These are phyloP conservation scores for Drosophila trapezifrons DNA, from an alignment of 1,140 invertebrate genomes.

Conservation along the genomic window DNA sequence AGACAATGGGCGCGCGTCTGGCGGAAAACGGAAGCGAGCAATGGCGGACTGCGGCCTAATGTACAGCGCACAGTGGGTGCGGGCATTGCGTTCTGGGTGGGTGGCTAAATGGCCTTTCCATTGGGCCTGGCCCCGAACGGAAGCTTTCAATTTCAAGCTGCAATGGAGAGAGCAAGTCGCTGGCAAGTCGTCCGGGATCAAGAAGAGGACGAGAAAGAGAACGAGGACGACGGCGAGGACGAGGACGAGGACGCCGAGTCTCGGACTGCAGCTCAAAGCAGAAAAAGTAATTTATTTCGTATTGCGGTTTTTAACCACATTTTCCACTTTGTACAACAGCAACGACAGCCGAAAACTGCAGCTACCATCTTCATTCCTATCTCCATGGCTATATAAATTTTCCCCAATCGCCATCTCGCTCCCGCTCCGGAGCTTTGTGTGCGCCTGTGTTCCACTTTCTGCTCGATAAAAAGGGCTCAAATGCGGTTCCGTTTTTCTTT, in stretches of 20 bases:
- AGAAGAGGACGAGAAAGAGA: background rate
- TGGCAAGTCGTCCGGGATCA: conserved; percentile 40
- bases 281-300: conserved; percentile 83
- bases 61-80: conserved; percentile 55
- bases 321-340: conserved; percentile 82
- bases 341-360: conserved; percentile 75
- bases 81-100: conserved; percentile 30
- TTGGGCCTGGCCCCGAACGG: conserved; percentile 53
- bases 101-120: conserved; percentile 66
- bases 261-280: conserved; percentile 74
- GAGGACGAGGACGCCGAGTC: conserved; percentile 20
- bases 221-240: background rate
- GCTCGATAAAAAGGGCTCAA: conserved; percentile 81
- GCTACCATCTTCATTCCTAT: conserved; percentile 62
- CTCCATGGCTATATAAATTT: conserved; percentile 61
- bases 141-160: conserved; percentile 82
- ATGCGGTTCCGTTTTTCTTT: conserved; percentile 75
- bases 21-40: conserved; percentile 75
- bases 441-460: conserved; percentile 55
- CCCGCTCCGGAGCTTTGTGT: conserved; percentile 38
- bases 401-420: conserved; percentile 25
- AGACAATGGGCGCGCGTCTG: conserved; percentile 47
- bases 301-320: conserved; percentile 83
- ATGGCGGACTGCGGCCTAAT: conserved; percentile 73
- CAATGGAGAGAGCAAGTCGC: conserved; percentile 57